A percentile compares a stretch with the other conserved stretches of the same genome.
phyloP scores from a whole-genome alignment of 2,888 invertebrate species.

The Hyppa rectilinea region DNA sequence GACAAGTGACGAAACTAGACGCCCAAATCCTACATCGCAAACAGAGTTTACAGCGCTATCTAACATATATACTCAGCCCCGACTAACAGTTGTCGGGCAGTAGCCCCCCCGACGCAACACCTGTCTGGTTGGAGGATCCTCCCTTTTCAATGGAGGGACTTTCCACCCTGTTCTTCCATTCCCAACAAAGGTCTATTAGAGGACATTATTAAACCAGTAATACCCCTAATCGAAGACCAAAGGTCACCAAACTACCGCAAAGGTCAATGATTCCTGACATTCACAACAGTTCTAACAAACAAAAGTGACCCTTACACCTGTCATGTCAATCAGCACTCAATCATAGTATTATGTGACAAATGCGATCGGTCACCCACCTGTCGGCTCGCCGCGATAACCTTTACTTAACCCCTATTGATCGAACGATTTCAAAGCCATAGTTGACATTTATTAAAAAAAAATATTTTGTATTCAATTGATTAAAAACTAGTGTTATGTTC shows the following conservation, averaged over 20 bases:
- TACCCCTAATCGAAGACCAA: no score
- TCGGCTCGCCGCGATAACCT: conserved; percentile 29
- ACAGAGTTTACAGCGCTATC: no score
- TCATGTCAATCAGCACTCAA: conserved; percentile 37
- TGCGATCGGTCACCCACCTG: conserved; percentile 43
- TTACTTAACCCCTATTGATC: conserved; percentile 46
- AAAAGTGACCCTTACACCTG: not conserved
- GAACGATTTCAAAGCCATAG: not conserved
- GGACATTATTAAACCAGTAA: no score
- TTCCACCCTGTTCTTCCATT: no score
- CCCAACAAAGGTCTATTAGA: no score
- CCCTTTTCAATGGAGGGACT: no score
- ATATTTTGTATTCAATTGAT: not conserved
- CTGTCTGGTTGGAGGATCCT: no score
- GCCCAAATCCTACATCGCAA: no score
- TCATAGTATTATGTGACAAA: conserved; percentile 29
- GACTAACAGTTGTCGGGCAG: no score
- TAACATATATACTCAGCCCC: no score
- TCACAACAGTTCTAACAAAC: conserved; percentile 19
- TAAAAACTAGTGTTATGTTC: not conserved
- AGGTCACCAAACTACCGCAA: not conserved
- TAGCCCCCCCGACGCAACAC: no score
- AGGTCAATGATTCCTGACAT: conserved; percentile 8
- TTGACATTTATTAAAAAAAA: not conserved
- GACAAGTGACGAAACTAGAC: no score